Conservation (phyloP, 2,888 invertebrate genomes). For the Nineta flava region DNA sequence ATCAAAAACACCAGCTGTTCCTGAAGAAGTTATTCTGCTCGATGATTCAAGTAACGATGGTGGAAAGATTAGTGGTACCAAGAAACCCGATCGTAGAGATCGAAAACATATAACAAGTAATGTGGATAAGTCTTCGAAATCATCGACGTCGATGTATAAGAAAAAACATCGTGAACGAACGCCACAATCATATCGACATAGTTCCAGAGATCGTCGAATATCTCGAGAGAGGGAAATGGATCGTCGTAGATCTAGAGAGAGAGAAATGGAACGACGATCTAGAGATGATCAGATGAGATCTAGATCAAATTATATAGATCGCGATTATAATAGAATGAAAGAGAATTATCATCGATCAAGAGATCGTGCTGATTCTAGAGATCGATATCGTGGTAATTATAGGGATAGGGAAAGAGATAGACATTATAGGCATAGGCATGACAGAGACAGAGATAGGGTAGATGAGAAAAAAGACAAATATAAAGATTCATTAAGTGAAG, state of each 20-base stretch:
- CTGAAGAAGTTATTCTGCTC: constrained; percentile 43
- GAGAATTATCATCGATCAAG: constrained; percentile 14
- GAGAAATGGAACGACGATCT: constrained; percentile 17
- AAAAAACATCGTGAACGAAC: constrained; percentile 12
- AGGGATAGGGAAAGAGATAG: constrained; percentile 14
- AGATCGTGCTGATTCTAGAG: constrained; percentile 14
- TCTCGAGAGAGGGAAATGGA: constrained; percentile 17
- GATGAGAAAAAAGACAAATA: constrained; percentile 37
- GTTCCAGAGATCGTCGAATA: constrained; percentile 25
- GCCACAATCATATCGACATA: background rate
- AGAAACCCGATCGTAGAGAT: constrained; percentile 25
- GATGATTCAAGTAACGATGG: constrained; percentile 20
- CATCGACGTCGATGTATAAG: constrained; percentile 10
- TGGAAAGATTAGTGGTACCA: constrained; percentile 15
- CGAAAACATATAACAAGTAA: constrained; percentile 27
- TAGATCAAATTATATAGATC: constrained; percentile 20
- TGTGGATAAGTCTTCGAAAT: constrained; percentile 12
- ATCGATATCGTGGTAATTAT: constrained; percentile 14
- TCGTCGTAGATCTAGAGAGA: constrained; percentile 28
- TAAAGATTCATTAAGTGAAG: constrained; percentile 63
- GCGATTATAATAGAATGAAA: constrained; percentile 20
- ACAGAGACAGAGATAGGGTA: constrained; percentile 13
- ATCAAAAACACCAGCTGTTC: constrained; percentile 21
- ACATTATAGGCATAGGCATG: constrained; percentile 15
- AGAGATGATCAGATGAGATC: constrained; percentile 22